Conservation (phyloP, 2,888 invertebrate genomes). For the Limnephilus marmoratus region DNA sequence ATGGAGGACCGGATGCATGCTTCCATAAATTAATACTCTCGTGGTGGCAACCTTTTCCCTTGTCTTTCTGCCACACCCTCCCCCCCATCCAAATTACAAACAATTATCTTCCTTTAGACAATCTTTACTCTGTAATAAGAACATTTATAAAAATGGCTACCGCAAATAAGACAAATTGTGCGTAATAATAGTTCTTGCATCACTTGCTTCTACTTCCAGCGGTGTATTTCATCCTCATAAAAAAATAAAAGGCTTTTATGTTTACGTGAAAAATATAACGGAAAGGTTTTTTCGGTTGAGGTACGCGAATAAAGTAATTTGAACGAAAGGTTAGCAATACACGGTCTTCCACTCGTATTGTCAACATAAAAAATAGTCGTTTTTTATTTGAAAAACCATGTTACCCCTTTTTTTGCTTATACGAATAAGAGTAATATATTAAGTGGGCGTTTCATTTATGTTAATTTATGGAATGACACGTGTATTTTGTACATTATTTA, state of each 20-base stretch:
- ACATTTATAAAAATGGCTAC: neutral
- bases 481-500: neutral
- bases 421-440: neutral
- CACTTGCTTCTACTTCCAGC: neutral
- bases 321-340: conserved; percentile 1
- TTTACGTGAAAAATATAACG: conserved; percentile 19
- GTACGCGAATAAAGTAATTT: conserved; percentile 8
- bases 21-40: no score
- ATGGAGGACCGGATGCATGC: no score
- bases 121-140: neutral
- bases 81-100: no score
- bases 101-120: neutral
- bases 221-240: neutral
- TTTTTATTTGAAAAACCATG: neutral
- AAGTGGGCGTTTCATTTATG: neutral
- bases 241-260: neutral
- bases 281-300: conserved; percentile 8
- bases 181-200: neutral
- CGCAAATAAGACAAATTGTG: neutral
- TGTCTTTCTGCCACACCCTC: no score
- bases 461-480: neutral
- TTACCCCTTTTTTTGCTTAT: neutral
- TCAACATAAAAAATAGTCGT: neutral
- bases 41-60: no score
- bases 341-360: neutral